Conservation (phyloP, 1,140 invertebrate species). For the Drosophila nigrodunni region DNA sequence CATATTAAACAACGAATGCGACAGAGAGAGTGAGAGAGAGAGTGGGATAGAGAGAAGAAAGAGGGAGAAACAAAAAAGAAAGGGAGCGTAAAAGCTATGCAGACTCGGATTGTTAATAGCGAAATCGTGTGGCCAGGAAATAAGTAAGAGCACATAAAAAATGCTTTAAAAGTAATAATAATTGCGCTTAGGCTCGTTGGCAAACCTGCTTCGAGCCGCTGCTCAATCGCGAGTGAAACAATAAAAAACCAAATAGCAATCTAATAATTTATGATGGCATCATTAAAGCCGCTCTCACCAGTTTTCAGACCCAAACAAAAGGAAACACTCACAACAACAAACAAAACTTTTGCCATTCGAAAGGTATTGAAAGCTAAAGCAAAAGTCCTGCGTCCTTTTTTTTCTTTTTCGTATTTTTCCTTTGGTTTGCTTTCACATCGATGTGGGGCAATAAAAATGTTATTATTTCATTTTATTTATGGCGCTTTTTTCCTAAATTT, state of each 20-base stretch:
- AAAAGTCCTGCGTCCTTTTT: conserved; percentile 12
- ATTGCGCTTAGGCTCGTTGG: conserved; percentile 74
- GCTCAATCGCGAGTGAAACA: conserved; percentile 84
- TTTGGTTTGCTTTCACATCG: conserved; percentile 14
- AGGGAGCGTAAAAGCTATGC: neutral
- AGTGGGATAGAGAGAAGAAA: neutral
- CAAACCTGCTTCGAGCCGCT: conserved; percentile 17
- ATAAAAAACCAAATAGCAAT: conserved; percentile 82
- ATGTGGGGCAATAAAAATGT: conserved; percentile 78
- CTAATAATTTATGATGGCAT: conserved; percentile 84
- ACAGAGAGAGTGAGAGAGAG: neutral
- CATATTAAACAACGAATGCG: conserved; percentile 61
- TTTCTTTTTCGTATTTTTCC: too few species aligned
- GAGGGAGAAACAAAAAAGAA: neutral
- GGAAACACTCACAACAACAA: conserved; percentile 7
- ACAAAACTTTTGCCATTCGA: conserved; percentile 67
- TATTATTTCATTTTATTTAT: conserved; percentile 84
- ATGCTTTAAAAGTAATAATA: conserved; percentile 83
- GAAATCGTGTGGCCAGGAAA: conserved; percentile 75
- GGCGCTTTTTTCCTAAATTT: conserved; percentile 80
- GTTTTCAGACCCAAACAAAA: conserved; percentile 12
- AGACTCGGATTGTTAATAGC: conserved; percentile 66
- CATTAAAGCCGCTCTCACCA: conserved; percentile 67
- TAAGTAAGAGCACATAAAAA: conserved; percentile 74
- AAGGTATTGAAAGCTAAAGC: conserved; percentile 63